These are phyloP conservation scores for Tyria jacobaeae DNA, from an alignment of 2,888 invertebrate species.

Conservation along the genomic window DNA sequence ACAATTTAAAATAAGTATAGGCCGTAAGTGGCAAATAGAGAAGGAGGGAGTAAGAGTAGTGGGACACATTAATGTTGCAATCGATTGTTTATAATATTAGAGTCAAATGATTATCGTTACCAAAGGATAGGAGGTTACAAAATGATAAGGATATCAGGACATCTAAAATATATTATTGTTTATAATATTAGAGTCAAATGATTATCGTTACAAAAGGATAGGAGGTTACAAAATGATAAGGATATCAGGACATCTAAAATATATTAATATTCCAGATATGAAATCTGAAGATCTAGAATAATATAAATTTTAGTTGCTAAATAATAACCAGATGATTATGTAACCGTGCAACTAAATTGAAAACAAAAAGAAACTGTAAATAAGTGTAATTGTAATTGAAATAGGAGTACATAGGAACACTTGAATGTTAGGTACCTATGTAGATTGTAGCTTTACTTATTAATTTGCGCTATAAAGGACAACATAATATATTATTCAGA, in stretches of 20 bases:
- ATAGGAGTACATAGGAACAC: background rate
- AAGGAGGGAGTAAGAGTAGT: no score
- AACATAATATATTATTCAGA: background rate
- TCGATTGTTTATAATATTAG: background rate
- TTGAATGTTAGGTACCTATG: background rate
- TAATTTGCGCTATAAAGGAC: background rate
- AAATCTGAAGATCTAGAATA: background rate
- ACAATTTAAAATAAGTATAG: no score
- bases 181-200: background rate
- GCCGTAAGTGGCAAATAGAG: no score
- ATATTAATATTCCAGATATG: no score
- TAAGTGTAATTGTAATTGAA: background rate
- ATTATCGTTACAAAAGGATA: background rate
- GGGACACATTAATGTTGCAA: background rate
- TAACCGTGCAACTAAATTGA: background rate
- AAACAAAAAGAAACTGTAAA: background rate
- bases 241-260: no score
- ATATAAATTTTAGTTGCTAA: no score
- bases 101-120: background rate
- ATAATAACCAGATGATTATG: background rate
- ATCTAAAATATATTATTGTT: no score
- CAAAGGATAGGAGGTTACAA: no score
- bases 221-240: no score
- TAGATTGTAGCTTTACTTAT: no score
- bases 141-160: no score